Base-by-base conservation (phyloP, 1,140 invertebrate genomes). In the Anastrepha ludens region DNA sequence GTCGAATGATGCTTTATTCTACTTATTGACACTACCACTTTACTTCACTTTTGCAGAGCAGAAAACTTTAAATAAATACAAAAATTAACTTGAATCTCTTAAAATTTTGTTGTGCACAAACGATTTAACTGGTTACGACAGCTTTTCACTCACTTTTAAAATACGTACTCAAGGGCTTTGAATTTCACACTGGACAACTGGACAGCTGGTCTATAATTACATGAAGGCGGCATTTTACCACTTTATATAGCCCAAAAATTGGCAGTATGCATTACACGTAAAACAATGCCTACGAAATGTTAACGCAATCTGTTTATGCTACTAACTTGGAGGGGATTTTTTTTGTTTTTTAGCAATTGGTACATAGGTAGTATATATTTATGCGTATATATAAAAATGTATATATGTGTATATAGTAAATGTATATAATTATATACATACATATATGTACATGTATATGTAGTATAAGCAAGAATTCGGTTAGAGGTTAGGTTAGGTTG, bases 221-320 rank as follows among this genome's bases (percentile, higher is more conserved):
- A 81, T 81, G 74, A 81, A 55, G 47, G 74, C 47, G 74, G 47
- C 15, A 81, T 55, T 81, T 81, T 20, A 81, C 74, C 74, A 81
- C 47, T 81, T 81, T 81, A 81, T 81, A 81, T 81, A 81, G 74
- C 74, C 74, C 44, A 81, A 81, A 81, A 81, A 81, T 81, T 81
- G 74, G 50, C 41, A 81, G 44, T n/a, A 81, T 8, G n/a, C 74
- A 58, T 6, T 81, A 81, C 74, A 81, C 74, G 44, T 17, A 47
- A 81, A 50, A 55, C 50, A 81, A 81, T 81, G n/a, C 44, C 74
- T 29, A 11, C 17, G 17, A 5, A 47, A 74, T 47, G 17, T 78
- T 55, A 29, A 47, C n/a, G 8, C 47, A 20, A 13, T 41, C 4
- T 55, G 47, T 13, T 47, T 41, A 55, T 55, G 5, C 11, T 74